Percentiles rank a stretch among this genome's conserved stretches.
Evolutionary conservation across 2,888 invertebrate genomes (phyloP).

Genomic region (Morpho achilles): DNA sequence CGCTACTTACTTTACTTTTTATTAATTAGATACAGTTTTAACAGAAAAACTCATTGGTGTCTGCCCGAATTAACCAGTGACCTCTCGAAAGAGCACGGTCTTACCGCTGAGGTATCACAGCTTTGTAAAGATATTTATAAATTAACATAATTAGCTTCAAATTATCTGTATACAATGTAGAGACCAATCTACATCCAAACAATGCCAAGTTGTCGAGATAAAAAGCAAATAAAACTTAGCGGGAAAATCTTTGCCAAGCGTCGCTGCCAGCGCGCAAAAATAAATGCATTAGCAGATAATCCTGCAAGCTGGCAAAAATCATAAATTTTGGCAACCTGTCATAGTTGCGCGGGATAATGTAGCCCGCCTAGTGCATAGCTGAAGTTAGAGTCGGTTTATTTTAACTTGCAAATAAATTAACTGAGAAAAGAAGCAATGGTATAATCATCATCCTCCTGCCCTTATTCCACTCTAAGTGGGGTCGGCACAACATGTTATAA

Average conservation of each 20-base stretch:
- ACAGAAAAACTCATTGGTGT: too few species aligned
- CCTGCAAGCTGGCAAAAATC: constrained; percentile 58
- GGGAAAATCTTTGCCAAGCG: constrained; percentile 38
- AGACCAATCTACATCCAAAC: constrained; percentile 5
- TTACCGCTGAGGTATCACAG: too few species aligned
- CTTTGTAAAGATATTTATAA: too few species aligned
- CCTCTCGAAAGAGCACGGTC: too few species aligned
- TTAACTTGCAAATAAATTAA: constrained; percentile 2
- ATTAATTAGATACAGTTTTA: too few species aligned
- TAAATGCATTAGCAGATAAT: constrained; percentile 65
- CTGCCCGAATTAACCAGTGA: too few species aligned
- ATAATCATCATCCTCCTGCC: too few species aligned
- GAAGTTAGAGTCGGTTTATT: constrained; percentile 12
- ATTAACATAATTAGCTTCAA: too few species aligned
- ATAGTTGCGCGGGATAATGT: constrained; percentile 9
- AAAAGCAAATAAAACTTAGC: constrained; percentile 23
- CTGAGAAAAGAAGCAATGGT: too few species aligned
- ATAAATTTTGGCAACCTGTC: constrained; percentile 58
- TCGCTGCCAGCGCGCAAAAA: constrained; percentile 44
- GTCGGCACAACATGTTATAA: too few species aligned
- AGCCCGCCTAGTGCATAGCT: neutral
- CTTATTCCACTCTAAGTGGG: too few species aligned
- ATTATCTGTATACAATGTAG: neutral
- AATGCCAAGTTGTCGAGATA: constrained; percentile 11
- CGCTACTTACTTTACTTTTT: too few species aligned